phyloP scores from a whole-genome alignment of 2,797 vertebrate species.

The Chromis chromis region DNA sequence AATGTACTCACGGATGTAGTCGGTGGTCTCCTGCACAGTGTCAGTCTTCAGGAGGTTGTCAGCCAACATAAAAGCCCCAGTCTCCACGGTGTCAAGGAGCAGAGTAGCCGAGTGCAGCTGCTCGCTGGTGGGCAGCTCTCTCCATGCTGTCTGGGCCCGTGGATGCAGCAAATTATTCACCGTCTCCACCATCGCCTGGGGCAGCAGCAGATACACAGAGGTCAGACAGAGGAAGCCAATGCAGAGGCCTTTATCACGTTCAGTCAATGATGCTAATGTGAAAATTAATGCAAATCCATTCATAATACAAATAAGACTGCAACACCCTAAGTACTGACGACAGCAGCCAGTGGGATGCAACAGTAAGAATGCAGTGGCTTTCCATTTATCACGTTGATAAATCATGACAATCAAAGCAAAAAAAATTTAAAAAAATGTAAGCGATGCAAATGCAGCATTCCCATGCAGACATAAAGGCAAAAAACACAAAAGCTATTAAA shows the following conservation, averaged over 20 bases:
- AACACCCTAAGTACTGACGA: slow-evolving; percentile 30
- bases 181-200: slow-evolving; percentile 97
- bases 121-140: slow-evolving; percentile 91
- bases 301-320: slow-evolving; percentile 17
- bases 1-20: slow-evolving; percentile 95
- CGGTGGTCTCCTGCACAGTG: slow-evolving; percentile 95
- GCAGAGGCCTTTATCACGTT: slow-evolving; percentile 33
- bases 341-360: slow-evolving; percentile 57
- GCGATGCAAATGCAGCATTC: slow-evolving; percentile 73
- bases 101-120: slow-evolving; percentile 95
- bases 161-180: slow-evolving; percentile 98
- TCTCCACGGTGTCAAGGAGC: slow-evolving; percentile 96
- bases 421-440: slow-evolving; percentile 41
- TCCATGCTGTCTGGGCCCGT: slow-evolving; percentile 92
- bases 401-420: slow-evolving; percentile 45
- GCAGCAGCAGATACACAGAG: slow-evolving; percentile 63
- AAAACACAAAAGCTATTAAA: slow-evolving; percentile 26
- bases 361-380: slow-evolving; percentile 41
- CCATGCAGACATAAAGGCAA: slow-evolving; percentile 67
- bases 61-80: slow-evolving; percentile 96
- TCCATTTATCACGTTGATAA: slow-evolving; percentile 70
- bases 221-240: slow-evolving; percentile 58
- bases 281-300: slow-evolving; percentile 57
- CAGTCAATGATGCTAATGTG: slow-evolving; percentile 31
- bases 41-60: slow-evolving; percentile 99